Evolutionary conservation across 2,888 invertebrate species (phyloP), one percentile per base, ranked within the genome.

Genomic region (Hemistola chrysoprasaria): DNA sequence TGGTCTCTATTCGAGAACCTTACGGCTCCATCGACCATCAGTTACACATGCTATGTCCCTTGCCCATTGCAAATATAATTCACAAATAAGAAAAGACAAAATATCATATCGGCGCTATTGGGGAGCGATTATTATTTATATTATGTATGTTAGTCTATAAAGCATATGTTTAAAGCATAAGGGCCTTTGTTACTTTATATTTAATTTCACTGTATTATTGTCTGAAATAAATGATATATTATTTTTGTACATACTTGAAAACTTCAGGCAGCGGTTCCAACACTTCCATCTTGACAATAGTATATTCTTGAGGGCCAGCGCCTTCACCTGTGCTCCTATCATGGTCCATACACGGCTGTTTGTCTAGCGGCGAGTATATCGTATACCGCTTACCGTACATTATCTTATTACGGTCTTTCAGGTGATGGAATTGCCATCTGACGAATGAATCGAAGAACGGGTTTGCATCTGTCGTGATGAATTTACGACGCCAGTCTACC

Each of bases 331-430:
- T 90, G 24, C 96, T 94, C 59, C 99, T 92, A 78, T 99, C 99
- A 73, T 99, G 99, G 79, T 99, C 99, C 99, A 99, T 99, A 74
- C 99, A 99, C 0, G 99, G 99, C 75, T 99, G 99, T 5, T 95
- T 95, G 83, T 99, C 99, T 65, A 95, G 93, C 0, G 98, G 98
- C 0, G 98, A 99, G 80, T 92, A 99, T 53, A 99, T 95, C 0
- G 98, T 98, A 71, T 98, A 95, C 3, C 99, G 91, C 86, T 99
- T 99, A 8, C 99, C 99, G 86, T 96, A 99, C 87, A 96, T 94
- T 16, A 99, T 93, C 84, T 98, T 98, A 48, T 97, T 95, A 29
- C 94, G 91, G 45, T 93, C 93, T 71, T 93, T 96, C 11, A 99
- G 87, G 52, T 95, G 94, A 42, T 94, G 80, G 77, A 97, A 99